Conservation (phyloP, 2,888 invertebrate genomes). For the Carpatolechia fugitivella region DNA sequence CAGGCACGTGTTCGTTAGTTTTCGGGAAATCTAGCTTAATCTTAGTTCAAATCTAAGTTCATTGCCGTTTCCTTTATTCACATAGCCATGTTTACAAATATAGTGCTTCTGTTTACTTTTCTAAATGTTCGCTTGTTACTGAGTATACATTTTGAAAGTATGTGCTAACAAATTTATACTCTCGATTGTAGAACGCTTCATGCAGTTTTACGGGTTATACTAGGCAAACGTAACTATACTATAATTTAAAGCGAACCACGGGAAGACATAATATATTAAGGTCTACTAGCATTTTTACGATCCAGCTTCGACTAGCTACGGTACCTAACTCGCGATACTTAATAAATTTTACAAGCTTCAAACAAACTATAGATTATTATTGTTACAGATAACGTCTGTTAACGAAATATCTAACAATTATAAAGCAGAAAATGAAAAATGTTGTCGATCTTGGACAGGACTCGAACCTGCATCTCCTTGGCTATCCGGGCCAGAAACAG, state of each 20-base stretch:
- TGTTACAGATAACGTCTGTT: too few species aligned
- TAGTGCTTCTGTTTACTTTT: not conserved
- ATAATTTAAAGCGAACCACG: not conserved
- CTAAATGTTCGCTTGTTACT: not conserved
- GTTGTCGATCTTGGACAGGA: too few species aligned
- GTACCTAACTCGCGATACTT: not conserved
- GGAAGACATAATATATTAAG: not conserved
- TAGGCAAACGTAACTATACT: too few species aligned
- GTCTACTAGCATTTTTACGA: not conserved
- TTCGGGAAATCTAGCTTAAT: not conserved
- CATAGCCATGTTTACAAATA: not conserved
- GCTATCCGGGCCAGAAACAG: too few species aligned
- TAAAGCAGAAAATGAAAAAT: too few species aligned
- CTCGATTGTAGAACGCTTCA: not conserved
- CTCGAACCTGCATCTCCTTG: too few species aligned
- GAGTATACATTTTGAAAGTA: too few species aligned
- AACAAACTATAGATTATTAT: too few species aligned
- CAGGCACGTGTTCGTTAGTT: not conserved
- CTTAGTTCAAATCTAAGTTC: constrained; percentile 6
- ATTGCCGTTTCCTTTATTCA: constrained; percentile 1
- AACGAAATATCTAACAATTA: too few species aligned
- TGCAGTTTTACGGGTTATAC: not conserved
- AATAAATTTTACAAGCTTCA: not conserved
- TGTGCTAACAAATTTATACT: too few species aligned
- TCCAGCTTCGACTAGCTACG: not conserved